These are phyloP conservation scores for Cheilosia vernalis DNA, from an alignment of 2,888 invertebrate genomes.

Conservation along the genomic window DNA sequence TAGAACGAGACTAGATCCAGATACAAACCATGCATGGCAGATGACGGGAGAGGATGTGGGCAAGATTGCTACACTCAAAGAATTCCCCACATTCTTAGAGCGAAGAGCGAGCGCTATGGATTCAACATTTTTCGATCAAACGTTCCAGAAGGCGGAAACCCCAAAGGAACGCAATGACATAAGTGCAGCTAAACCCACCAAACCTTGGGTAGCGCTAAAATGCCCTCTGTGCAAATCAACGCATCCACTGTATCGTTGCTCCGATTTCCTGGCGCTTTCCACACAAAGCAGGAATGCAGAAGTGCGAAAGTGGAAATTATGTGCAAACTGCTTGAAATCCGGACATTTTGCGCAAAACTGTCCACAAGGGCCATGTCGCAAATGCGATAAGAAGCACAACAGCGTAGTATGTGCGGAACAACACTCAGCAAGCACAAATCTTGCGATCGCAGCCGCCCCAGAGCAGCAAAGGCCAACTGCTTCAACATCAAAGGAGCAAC, in stretches of 20 bases:
- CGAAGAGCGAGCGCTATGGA: slow-evolving; percentile 31
- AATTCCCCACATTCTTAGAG: slow-evolving; percentile 3
- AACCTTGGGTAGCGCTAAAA: too few species aligned
- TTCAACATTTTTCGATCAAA: slow-evolving; percentile 18
- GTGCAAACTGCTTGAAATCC: background rate
- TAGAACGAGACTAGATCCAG: slow-evolving; percentile 7
- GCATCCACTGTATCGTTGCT: too few species aligned
- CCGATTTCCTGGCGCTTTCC: too few species aligned
- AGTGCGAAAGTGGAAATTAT: background rate
- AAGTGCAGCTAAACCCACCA: too few species aligned
- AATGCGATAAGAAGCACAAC: slow-evolving; percentile 4
- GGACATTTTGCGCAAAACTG: slow-evolving; percentile 6
- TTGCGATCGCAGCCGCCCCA: background rate
- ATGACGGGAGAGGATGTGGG: slow-evolving; percentile 14
- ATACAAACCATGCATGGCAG: slow-evolving; percentile 23
- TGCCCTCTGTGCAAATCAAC: too few species aligned
- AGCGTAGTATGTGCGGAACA: background rate
- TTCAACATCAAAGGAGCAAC: background rate
- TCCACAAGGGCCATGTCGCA: background rate
- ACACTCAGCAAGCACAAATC: background rate
- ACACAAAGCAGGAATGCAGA: too few species aligned
- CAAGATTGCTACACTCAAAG: slow-evolving; percentile 2
- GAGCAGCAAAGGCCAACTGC: background rate
- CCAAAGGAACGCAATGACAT: too few species aligned
- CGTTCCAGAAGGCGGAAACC: too few species aligned